Evolutionary conservation across 1,140 invertebrate species (phyloP).

Genomic region (Cotesia glomerata): DNA sequence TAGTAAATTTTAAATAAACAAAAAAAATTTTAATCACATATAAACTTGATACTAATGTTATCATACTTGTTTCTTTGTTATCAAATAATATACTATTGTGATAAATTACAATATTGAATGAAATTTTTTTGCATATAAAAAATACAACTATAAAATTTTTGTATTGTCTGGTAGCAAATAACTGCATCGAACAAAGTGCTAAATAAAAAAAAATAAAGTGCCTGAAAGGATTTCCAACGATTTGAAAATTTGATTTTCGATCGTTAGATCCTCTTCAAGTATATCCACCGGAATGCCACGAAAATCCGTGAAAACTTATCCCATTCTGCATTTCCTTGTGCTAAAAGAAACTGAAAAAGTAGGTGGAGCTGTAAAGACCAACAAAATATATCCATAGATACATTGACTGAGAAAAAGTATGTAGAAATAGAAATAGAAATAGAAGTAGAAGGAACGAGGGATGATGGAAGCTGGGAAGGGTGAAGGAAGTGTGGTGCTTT

Average conservation of each 20-base stretch:
- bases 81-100: too few species aligned
- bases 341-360: slow-evolving; percentile 25
- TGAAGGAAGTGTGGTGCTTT: slow-evolving; percentile 43
- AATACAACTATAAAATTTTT: too few species aligned
- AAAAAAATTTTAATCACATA: too few species aligned
- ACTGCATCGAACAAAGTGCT: too few species aligned
- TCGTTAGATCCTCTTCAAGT: neutral
- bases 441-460: slow-evolving; percentile 11
- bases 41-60: too few species aligned
- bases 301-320: neutral
- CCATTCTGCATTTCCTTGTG: neutral
- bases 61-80: too few species aligned
- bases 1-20: too few species aligned
- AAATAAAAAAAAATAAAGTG: too few species aligned
- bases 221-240: neutral
- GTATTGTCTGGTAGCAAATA: too few species aligned
- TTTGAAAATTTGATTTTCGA: neutral
- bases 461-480: slow-evolving; percentile 28
- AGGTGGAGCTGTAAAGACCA: slow-evolving; percentile 21
- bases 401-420: neutral
- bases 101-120: too few species aligned
- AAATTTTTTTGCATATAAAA: too few species aligned
- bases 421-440: too few species aligned
- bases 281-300: neutral
- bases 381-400: neutral